Evolutionary conservation across 2,113 vertebrate species (phyloP), one percentile per base, ranked within the genome.

Genomic region (Panthera uncia): DNA sequence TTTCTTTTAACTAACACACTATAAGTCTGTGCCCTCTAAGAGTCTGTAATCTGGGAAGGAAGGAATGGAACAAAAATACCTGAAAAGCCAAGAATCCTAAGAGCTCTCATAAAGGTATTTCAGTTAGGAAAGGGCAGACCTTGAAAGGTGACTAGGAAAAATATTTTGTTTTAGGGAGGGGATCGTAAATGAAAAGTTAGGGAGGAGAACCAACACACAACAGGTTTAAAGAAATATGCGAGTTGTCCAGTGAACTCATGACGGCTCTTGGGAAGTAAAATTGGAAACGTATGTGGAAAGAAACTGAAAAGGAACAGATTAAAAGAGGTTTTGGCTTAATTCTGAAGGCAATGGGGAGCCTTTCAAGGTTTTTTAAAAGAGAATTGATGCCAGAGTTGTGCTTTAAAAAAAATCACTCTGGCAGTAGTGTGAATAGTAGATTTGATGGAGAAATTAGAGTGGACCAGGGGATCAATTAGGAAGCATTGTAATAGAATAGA

Each of bases 131-230:
- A 66, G 50, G 52, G 83, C 19, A 84, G 45, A 84, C 52, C 89
- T 84, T 91, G 71, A 74, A 80, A 96, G 91, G 33, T 80, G 38
- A 93, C 66, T 88, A 78, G n/a, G 29, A 82, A 92, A 95, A 94
- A 52, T 90, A 25, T 91, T 84, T 82, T 80, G 0, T 88, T 91
- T 91, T 36, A 93, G 29, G 82, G 4, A 84, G 31, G 7, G 15
- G 48, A 50, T 27, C 1, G 2, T 76, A 76, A 86, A 55, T 71
- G 66, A 89, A 81, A 94, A 50, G 11, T 50, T 23, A 45, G 7
- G 16, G 16, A 85, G 41, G 38, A 94, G 57, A 41, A 16, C 57
- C n/a, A 74, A 29, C 65, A 31, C 41, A 48, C 52, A 90, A 14
- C 41, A 80, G 63, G 33, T n/a, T 31, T 69, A 50, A 45, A 61